phyloP scores from a whole-genome alignment of 2,797 vertebrate species.

The Setipinna tenuifilis region DNA sequence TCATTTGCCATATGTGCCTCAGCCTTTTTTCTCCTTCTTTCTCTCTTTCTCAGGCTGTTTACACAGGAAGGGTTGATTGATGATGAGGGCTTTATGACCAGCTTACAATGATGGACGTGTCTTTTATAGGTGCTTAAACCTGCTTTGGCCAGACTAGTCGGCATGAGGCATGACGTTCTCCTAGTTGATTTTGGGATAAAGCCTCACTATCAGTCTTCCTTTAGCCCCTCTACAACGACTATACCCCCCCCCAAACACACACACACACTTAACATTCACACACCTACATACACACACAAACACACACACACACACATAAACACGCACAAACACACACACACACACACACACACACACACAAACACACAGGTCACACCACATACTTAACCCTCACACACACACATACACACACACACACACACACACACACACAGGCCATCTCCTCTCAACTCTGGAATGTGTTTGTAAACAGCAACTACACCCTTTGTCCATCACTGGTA shows the following conservation, averaged over 20 bases:
- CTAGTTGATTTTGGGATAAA: slow-evolving; percentile 8
- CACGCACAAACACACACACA: slow-evolving; percentile 17
- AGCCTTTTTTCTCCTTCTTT: background rate
- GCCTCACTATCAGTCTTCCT: slow-evolving; percentile 20
- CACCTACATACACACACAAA: background rate
- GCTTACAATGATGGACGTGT: background rate
- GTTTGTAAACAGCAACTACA: slow-evolving; percentile 40
- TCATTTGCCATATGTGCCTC: background rate
- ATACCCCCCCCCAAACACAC: background rate
- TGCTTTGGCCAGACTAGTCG: background rate
- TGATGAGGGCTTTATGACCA: background rate
- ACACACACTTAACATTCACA: background rate
- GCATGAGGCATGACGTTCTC: slow-evolving; percentile 1
- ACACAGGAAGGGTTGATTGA: background rate
- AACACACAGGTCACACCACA: slow-evolving; percentile 26
- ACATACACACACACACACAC: slow-evolving; percentile 17
- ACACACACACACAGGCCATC: slow-evolving; percentile 6
- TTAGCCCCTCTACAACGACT: background rate
- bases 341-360: slow-evolving; percentile 19
- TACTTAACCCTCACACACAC: background rate
- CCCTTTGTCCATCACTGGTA: background rate
- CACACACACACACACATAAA: background rate
- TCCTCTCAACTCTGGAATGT: slow-evolving; percentile 47
- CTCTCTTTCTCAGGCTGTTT: slow-evolving; percentile 18
- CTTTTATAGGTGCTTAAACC: background rate